phyloP scores from a whole-genome alignment of 1,140 invertebrate genomes.

The Homalodisca vitripennis region DNA sequence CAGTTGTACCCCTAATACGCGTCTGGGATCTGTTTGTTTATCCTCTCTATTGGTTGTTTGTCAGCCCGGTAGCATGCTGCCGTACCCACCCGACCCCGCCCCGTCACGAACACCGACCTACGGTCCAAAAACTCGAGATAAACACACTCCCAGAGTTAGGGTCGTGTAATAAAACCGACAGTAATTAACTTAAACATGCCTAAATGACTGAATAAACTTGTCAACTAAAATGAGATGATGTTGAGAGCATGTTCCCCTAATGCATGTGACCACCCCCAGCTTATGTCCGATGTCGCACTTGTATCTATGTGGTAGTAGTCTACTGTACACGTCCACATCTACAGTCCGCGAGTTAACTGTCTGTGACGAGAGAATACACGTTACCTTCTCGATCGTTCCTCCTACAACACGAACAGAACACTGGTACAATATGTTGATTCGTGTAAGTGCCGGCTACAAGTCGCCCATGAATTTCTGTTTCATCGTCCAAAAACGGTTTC shows the following conservation, averaged over 20 bases:
- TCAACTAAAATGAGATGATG: background rate
- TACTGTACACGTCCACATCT: no score
- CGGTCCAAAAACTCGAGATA: background rate
- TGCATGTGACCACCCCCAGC: background rate
- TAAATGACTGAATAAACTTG: conserved; percentile 10
- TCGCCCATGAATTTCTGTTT: no score
- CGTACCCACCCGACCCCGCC: no score
- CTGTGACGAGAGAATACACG: no score
- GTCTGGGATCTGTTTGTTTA: conserved; percentile 30
- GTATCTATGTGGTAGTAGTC: no score
- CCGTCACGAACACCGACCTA: background rate
- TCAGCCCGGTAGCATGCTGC: background rate
- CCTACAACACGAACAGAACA: no score
- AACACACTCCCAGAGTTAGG: background rate
- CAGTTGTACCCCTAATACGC: conserved; percentile 3
- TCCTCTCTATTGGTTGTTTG: conserved; percentile 8
- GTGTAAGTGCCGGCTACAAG: no score
- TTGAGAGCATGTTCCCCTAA: background rate
- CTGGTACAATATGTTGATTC: no score
- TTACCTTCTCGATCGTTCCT: no score
- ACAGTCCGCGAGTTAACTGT: no score
- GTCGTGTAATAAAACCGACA: background rate
- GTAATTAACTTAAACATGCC: background rate
- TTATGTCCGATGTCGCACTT: background rate
- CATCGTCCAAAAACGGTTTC: no score